phyloP scores from a whole-genome alignment of 2,888 invertebrate genomes.

The Cryptus viduatorius region DNA sequence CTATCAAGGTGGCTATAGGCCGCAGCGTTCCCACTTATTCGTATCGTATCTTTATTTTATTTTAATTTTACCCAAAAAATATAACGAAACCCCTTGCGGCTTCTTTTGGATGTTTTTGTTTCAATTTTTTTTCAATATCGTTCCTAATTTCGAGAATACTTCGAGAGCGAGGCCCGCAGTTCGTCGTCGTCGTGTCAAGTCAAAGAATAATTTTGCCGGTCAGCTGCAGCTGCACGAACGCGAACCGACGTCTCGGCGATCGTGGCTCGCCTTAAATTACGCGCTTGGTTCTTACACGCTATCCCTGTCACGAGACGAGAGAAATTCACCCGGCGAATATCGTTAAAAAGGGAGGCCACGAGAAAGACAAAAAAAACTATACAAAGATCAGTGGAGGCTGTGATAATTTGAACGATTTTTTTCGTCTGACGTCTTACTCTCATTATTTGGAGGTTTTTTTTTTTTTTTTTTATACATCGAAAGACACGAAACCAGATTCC shows the following conservation, averaged over 20 bases:
- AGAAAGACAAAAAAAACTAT: not conserved
- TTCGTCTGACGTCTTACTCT: constrained; percentile 2
- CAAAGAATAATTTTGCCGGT: not conserved
- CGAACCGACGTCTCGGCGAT: constrained; percentile 11
- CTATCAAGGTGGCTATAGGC: not conserved
- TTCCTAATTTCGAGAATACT: not conserved
- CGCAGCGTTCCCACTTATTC: not conserved
- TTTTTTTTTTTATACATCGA: not conserved
- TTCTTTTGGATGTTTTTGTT: not conserved
- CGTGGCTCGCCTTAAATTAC: constrained; percentile 8
- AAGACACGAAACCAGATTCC: not conserved
- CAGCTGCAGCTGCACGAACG: constrained; percentile 14
- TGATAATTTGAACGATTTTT: not conserved
- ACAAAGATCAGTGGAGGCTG: not conserved
- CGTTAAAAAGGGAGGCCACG: not conserved
- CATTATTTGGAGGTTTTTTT: not conserved
- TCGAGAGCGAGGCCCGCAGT: not conserved
- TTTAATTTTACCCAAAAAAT: not conserved
- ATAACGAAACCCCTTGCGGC: not conserved
- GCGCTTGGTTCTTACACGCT: not conserved
- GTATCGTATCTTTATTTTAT: not conserved
- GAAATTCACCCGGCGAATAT: constrained; percentile 2
- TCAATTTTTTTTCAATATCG: not conserved
- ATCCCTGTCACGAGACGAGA: constrained; percentile 8
- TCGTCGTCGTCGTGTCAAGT: not conserved